These are phyloP conservation scores for Heptranchias perlo DNA, from an alignment of 2,113 vertebrate species.

Conservation along the genomic window DNA sequence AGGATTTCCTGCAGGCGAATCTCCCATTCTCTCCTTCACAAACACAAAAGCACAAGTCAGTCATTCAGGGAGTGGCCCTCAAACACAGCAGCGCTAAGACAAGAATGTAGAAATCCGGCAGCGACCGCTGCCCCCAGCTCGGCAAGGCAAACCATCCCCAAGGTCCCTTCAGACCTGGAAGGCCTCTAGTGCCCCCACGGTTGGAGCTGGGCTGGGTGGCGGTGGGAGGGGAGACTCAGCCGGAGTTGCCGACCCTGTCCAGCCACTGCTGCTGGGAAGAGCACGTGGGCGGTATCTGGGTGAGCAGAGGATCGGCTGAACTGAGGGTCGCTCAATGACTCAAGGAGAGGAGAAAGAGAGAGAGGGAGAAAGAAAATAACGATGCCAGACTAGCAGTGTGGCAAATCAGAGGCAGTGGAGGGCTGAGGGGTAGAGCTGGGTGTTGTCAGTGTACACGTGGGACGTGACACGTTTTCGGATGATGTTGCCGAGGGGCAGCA, in stretches of 20 bases:
- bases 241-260: neutral
- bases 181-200: neutral
- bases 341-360: neutral
- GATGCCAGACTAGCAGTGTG: too few relatives aligned
- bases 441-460: too few relatives aligned
- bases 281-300: neutral
- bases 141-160: neutral
- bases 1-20: constrained; percentile 84
- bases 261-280: neutral
- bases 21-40: constrained; percentile 86
- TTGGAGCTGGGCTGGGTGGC: neutral
- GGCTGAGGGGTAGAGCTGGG: too few relatives aligned
- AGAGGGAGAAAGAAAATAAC: too few relatives aligned
- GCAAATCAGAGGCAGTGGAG: too few relatives aligned
- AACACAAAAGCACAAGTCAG: constrained; percentile 6
- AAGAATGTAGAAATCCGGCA: constrained; percentile 13
- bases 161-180: neutral
- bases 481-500: too few relatives aligned
- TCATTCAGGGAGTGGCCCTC: neutral
- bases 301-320: neutral
- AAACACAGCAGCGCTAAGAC: neutral
- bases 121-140: neutral
- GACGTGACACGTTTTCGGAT: too few relatives aligned
- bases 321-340: neutral
- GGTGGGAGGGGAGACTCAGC: neutral